These are phyloP conservation scores for Eulemur macaco DNA, from an alignment of 2,113 vertebrate species.

Conservation along the genomic window DNA sequence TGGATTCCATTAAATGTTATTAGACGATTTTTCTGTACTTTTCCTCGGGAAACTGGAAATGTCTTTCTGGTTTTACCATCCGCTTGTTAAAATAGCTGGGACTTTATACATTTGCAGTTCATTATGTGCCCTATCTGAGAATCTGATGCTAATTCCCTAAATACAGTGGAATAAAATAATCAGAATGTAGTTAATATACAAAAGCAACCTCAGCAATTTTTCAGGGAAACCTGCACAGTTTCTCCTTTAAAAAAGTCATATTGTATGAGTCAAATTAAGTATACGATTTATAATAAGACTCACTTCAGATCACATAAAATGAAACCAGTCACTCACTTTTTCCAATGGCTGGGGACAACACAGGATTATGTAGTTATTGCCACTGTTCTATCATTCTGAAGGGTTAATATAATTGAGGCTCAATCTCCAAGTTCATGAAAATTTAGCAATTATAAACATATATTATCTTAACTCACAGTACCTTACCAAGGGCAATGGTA, in stretches of 20 bases:
- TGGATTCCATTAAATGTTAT: not conserved
- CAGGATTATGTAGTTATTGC: not conserved
- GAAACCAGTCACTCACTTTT: not conserved
- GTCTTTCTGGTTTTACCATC: not conserved
- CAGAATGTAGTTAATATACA: not conserved
- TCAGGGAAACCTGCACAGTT: not conserved
- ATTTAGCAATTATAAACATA: not conserved
- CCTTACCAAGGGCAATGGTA: slow-evolving; percentile 30
- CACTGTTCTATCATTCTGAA: not conserved
- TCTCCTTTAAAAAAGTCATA: not conserved
- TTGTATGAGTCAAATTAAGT: not conserved
- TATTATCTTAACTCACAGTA: slow-evolving; percentile 25
- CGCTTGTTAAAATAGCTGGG: not conserved
- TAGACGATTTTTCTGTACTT: not conserved
- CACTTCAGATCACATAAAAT: slow-evolving; percentile 17
- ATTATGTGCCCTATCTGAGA: not conserved
- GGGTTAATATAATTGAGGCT: not conserved
- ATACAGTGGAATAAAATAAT: not conserved
- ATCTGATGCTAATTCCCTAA: not conserved
- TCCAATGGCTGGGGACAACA: not conserved
- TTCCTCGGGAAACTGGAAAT: not conserved
- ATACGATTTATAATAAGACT: not conserved
- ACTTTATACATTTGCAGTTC: not conserved
- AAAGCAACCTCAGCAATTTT: not conserved
- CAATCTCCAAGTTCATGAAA: not conserved